These are phyloP conservation scores for Haplochromis vanheusdeni DNA, from an alignment of 2,113 vertebrate genomes.

Conservation along the genomic window DNA sequence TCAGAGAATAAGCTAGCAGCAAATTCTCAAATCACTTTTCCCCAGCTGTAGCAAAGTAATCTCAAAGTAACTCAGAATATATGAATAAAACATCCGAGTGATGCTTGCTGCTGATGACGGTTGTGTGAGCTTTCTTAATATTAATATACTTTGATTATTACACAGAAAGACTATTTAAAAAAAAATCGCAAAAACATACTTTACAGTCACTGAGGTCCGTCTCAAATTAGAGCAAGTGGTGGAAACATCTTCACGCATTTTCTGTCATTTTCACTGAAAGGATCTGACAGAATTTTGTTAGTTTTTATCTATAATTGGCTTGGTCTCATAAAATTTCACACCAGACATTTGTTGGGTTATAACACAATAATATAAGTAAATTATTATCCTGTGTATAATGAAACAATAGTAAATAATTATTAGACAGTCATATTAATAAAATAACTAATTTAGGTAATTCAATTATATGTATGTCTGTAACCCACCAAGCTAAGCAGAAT, in stretches of 20 bases:
- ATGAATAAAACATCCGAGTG: neutral
- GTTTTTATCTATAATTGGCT: neutral
- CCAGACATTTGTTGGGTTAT: neutral
- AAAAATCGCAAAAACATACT: neutral
- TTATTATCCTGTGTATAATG: neutral
- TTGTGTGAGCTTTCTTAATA: neutral
- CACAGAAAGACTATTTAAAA: neutral
- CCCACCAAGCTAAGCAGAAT: neutral
- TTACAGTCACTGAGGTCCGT: neutral
- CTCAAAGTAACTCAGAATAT: slow-evolving; percentile 5
- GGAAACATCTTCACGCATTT: neutral
- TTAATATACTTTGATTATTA: neutral
- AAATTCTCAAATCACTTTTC: neutral
- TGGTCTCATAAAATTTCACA: neutral
- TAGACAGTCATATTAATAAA: neutral
- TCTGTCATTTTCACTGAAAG: neutral
- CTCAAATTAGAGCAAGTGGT: neutral
- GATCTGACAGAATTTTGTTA: neutral
- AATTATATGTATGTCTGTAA: neutral
- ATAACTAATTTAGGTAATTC: neutral
- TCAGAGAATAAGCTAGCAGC: slow-evolving; percentile 1
- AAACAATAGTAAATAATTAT: neutral
- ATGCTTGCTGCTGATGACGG: neutral
- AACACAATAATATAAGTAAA: neutral
- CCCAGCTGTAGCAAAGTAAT: neutral